Base-by-base conservation (phyloP, 30 jellyfish, hydroid and myxozoan species). In the Catostylus mosaicus region DNA sequence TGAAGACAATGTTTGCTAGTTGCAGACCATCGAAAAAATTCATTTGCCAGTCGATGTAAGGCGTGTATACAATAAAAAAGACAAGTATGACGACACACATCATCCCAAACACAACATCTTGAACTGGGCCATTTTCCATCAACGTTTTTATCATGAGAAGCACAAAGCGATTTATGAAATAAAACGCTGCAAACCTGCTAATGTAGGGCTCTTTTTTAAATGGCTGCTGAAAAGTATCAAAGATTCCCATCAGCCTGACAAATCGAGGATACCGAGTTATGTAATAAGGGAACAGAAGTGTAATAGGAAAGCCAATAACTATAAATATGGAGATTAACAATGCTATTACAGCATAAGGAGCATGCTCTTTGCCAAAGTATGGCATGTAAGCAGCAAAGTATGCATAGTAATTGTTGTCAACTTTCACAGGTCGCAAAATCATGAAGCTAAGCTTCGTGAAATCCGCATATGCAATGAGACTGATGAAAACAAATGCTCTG, bases 401-500 rank as follows among this genome's bases (percentile, higher is more conserved):
- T 0, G 74, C 81, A 43, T 61, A 36, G 8, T 16, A 63, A 5
- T 47, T 30, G 0, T 74, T 75, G 5, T 30, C 62, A 16, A 79
- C 33, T 26, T 66, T 65, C 38, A 79, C 89, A 32, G 82, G 82
- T 19, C 37, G 36, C 65, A 79, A 74, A 36, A 79, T 50, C 71
- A 62, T 50, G 47, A 82, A 64, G 20, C 85, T 82, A n/a, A 71
- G 37, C 65, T 60, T 67, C 24, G 92, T 82, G 34, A 66, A 82
- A 43, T 68, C 92, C 7, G 85, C 64, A 59, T 82, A 82, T 2
- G 85, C 84, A 22, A 82, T 0, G 19, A 82, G 85, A 48, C 85
- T 67, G 67, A 82, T 82, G 61, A 82, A 82, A 35, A 68, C 85
- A 35, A 82, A 52, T 14, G 92, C 92, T 38, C 89, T 64, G 29